Base-by-base conservation (phyloP, 2,888 invertebrate genomes). In the Lycophotia porphyrea region DNA sequence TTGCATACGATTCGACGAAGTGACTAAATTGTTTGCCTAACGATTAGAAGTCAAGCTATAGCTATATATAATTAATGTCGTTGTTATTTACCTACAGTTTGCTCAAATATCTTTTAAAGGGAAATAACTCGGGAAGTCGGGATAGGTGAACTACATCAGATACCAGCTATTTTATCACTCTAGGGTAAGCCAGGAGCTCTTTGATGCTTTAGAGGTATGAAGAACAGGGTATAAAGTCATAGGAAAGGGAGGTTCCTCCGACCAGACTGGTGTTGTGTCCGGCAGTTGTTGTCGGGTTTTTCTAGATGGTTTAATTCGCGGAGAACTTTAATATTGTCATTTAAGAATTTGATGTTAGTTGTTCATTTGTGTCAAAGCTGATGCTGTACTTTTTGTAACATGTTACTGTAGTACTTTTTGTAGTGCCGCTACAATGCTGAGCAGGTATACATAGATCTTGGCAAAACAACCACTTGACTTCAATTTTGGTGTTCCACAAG, bases 21-120 rank as follows among this genome's bases (percentile, higher is more conserved):
- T 61, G 1, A 31, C 34, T 61, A 61, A 61, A 61, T 61, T 74
- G 49, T 49, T 74, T 72, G 4, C 44, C 1, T 71, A 47, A 44
- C 24, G 8, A 27, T 71, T 34, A 47, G 11, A 58, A 73, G n/a
- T 44, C 39, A 18, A 5, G 44, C 8, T 34, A 65, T 44, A 34
- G 18, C 5, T 27, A 44, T 65, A 34, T 44, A 70, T 8, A 11
- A n/a, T n/a, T 44, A 21, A 36, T 44, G 44, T 44, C 7, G 21
- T 5, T 63, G 42, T 5, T 31, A 9, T 47, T 21, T 47, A 34
- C 36, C 34, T 36, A 5, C 24, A 24, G 36, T 27, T 61, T 36
- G 36, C 36, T 36, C 24, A 36, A 24, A 24, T 2, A 36, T 2
- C 36, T 24, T 60, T 36, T 36, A 2, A 36, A 24, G 36, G 55